phyloP scores from a whole-genome alignment of 2,888 invertebrate genomes.

The Omphaloscelis lunosa region DNA sequence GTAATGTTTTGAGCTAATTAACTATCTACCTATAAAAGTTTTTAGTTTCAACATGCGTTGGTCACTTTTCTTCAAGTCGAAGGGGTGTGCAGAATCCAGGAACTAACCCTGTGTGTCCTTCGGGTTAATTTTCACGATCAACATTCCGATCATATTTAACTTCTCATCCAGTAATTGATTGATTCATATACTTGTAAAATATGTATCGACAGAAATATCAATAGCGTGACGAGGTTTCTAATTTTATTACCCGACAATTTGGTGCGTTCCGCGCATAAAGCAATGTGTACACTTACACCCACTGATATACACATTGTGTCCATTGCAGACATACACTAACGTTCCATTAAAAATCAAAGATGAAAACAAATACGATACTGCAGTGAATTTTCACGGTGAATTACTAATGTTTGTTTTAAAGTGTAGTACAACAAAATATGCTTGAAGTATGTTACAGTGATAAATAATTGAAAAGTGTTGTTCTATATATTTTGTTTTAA shows the following conservation, averaged over 20 bases:
- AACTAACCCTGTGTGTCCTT: not conserved
- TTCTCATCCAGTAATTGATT: constrained; percentile 52
- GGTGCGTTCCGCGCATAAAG: constrained; percentile 75
- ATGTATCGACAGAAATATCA: constrained; percentile 65
- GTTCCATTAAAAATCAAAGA: constrained; percentile 38
- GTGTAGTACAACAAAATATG: constrained; percentile 16
- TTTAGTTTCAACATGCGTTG: no score
- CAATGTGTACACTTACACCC: constrained; percentile 65
- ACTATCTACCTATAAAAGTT: no score
- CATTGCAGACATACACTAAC: constrained; percentile 19
- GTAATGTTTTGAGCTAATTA: no score
- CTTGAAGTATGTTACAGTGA: constrained; percentile 13
- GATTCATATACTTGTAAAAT: constrained; percentile 55
- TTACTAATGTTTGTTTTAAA: constrained; percentile 58
- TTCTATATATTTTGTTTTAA: constrained; percentile 3
- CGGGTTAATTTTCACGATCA: not conserved
- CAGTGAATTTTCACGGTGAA: constrained; percentile 53
- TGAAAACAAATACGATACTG: constrained; percentile 57
- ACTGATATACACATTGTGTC: not conserved
- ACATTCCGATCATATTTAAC: not conserved
- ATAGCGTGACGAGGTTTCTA: constrained; percentile 70
- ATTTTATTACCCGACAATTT: constrained; percentile 78
- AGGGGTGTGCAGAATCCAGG: no score
- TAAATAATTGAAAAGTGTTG: constrained; percentile 22
- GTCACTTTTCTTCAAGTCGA: no score